phyloP scores from a whole-genome alignment of 2,888 invertebrate genomes.

The Balanococcus diminutus region DNA sequence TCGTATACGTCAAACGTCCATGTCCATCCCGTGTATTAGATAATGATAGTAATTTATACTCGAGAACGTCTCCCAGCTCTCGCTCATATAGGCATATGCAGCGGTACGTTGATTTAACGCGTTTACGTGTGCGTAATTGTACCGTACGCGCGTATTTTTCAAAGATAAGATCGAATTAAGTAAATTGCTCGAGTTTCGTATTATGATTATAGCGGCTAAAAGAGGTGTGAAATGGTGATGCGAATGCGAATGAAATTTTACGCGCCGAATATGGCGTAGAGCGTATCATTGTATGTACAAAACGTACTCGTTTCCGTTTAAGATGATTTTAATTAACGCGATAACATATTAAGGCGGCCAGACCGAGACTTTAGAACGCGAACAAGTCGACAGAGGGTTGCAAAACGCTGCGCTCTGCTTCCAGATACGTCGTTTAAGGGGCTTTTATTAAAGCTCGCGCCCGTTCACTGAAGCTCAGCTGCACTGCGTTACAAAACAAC shows the following conservation, averaged over 20 bases:
- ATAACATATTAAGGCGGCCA: background rate
- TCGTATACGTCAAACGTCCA: background rate
- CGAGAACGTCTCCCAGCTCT: background rate
- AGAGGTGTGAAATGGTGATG: background rate
- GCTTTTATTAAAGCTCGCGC: background rate
- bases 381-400: background rate
- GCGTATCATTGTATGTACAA: background rate
- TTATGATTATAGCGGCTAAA: background rate
- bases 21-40: background rate
- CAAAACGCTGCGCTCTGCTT: too few species aligned
- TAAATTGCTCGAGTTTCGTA: conserved; percentile 17
- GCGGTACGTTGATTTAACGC: background rate
- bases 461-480: background rate
- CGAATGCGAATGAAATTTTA: conserved; percentile 6
- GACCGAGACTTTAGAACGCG: background rate
- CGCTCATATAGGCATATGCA: background rate
- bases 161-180: conserved; percentile 21
- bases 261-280: background rate
- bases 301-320: conserved; percentile 26
- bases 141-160: background rate
- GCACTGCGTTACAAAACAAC: background rate
- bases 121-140: background rate
- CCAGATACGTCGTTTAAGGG: background rate
- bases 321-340: conserved; percentile 28
- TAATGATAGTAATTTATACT: conserved; percentile 9